phyloP scores from a whole-genome alignment of 2,888 invertebrate genomes.

The Dicranocentrus wangi region DNA sequence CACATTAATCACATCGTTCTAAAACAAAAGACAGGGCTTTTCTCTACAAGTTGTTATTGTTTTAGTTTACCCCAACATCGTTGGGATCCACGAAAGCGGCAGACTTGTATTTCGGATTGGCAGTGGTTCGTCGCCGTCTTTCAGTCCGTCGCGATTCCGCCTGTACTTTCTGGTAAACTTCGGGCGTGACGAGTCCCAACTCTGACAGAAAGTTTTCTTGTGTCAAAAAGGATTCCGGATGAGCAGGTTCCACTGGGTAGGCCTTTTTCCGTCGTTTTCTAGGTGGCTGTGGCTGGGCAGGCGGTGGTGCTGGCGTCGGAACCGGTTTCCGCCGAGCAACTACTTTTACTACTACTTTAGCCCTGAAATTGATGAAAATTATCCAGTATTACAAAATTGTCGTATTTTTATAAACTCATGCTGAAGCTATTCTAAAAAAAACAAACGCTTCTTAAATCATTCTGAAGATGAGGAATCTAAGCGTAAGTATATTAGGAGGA shows the following conservation, averaged over 20 bases:
- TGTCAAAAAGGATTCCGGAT: conserved; percentile 58
- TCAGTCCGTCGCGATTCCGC: conserved; percentile 60
- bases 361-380: neutral
- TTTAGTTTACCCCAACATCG: conserved; percentile 49
- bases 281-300: conserved; percentile 9
- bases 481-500: no score
- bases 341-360: neutral
- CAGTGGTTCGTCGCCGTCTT: conserved; percentile 66
- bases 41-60: no score
- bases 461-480: no score
- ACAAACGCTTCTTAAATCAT: no score
- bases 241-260: conserved; percentile 15
- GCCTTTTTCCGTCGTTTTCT: conserved; percentile 29
- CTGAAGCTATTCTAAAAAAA: no score
- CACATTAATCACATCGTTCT: neutral
- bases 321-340: neutral
- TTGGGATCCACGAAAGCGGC: conserved; percentile 60
- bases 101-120: conserved; percentile 70
- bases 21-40: neutral
- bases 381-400: no score
- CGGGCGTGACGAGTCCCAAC: conserved; percentile 68
- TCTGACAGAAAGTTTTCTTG: conserved; percentile 66
- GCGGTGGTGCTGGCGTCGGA: neutral
- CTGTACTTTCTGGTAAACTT: conserved; percentile 48
- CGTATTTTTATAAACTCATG: no score